These are phyloP conservation scores for Lepidothrix coronata DNA, from an alignment of 2,113 vertebrate genomes.

Conservation along the genomic window DNA sequence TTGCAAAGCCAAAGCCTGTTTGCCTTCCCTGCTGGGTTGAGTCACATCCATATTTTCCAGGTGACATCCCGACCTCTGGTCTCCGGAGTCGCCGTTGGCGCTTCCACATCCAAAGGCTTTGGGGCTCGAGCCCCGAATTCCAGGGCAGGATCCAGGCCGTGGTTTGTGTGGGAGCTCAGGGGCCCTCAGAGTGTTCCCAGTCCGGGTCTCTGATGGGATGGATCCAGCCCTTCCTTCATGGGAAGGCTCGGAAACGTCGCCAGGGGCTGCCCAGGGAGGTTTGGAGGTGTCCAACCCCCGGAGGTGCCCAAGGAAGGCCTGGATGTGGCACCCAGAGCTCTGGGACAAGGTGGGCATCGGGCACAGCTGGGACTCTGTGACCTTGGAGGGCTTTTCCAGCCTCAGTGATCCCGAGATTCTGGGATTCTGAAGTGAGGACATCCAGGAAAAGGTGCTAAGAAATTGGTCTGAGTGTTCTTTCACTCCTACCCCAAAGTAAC, in stretches of 20 bases:
- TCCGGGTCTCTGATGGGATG: not conserved
- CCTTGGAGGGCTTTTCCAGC: not conserved
- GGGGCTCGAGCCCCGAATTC: not conserved
- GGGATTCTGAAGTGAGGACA: not conserved
- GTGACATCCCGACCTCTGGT: not conserved
- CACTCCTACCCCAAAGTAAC: not conserved
- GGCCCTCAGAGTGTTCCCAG: not conserved
- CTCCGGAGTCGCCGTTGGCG: not conserved
- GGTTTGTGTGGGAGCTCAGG: not conserved
- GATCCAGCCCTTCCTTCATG: not conserved
- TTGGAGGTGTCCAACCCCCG: not conserved
- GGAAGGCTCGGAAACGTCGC: not conserved
- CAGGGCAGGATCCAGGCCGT: not conserved
- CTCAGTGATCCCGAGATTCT: not conserved
- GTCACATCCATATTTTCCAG: conserved; percentile 35
- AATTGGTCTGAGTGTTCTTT: not conserved
- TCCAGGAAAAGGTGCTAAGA: not conserved
- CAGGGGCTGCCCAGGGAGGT: not conserved
- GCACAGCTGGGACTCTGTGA: not conserved
- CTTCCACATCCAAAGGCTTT: not conserved
- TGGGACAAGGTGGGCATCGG: not conserved
- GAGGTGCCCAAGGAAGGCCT: not conserved
- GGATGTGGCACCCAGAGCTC: not conserved
- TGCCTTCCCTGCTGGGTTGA: not conserved
- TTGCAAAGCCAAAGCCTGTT: not conserved